Base-by-base conservation (phyloP, 2,113 vertebrate species). In the Orcinus orca region DNA sequence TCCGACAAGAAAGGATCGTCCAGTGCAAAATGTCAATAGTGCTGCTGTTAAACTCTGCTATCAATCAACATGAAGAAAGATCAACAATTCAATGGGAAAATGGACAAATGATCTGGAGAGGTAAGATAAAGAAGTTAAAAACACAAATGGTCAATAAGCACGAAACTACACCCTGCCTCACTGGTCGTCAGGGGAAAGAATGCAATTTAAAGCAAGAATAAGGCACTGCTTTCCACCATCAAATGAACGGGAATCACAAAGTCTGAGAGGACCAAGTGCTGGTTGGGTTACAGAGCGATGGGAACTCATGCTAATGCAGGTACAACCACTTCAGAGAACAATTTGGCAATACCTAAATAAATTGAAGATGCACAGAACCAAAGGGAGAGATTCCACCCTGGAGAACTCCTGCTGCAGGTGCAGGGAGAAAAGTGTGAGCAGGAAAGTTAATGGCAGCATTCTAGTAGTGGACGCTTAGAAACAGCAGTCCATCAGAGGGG, bases 81-180 rank as follows among this genome's bases (percentile, higher is more conserved):
- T 80, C 76, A 88, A 86, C 76, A 95, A 89, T 80, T 96, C 95
- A 92, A 74, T 87, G 91, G 89, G 53, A 96, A 96, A 92, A 95
- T 80, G 41, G 50, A 53, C 36, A 93, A 95, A 93, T 65, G 67
- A 44, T 91, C 81, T 68, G 53, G 62, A 96, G 31, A 92, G 41
- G 68, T 53, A 70, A 97, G 38, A 93, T 80, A 94, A 91, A 93
- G 67, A 90, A 88, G 20, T 53, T 53, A 5, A 44, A 90, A 85
- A 68, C 4, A 91, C 53, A 94, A 94, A 88, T 41, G 41, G 41
- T 50, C 77, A 60, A 38, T 73, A 90, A 76, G 12, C 47, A n/a
- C 44, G 55, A 97, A 89, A 88, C 41, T 71, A 26, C 18, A 20
- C 12, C 38, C 21, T 21, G 20, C n/a, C 58, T 87, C 20, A 2